Conservation (phyloP, 2,888 invertebrate genomes). For the Pheosia gnoma region DNA sequence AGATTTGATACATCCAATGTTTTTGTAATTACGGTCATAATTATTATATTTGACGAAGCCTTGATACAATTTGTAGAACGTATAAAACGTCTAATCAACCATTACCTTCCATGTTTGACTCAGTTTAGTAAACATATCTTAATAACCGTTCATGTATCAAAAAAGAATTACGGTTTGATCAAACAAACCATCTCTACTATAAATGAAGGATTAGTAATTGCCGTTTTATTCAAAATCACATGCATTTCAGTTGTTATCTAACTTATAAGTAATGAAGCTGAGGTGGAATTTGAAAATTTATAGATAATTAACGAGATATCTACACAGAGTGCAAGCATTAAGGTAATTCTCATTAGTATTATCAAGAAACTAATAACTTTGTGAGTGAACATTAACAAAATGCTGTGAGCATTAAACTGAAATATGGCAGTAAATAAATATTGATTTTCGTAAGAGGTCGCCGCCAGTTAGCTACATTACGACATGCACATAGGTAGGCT, state of each 20-base stretch:
- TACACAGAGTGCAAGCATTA: neutral
- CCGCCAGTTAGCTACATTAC: constrained; percentile 22
- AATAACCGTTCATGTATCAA: too few relatives aligned
- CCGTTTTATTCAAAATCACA: constrained; percentile 1
- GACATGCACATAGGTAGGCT: constrained; percentile 9
- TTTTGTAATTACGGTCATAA: neutral
- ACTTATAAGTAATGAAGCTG: neutral
- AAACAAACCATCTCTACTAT: neutral
- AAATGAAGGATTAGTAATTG: neutral
- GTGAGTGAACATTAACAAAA: neutral
- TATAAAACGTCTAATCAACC: too few relatives aligned
- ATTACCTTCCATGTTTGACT: too few relatives aligned
- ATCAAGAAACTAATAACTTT: constrained; percentile 2
- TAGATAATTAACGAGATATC: constrained; percentile 1
- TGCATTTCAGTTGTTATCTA: neutral
- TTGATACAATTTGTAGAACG: too few relatives aligned
- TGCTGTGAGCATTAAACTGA: neutral
- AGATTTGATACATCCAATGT: constrained; percentile 1
- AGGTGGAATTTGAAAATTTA: neutral
- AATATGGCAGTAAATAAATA: constrained; percentile 33
- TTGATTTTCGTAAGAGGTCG: constrained; percentile 29
- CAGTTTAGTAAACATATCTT: too few relatives aligned
- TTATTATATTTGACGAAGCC: too few relatives aligned
- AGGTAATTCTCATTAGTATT: neutral
- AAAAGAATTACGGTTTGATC: neutral